These are phyloP conservation scores for Charina bottae DNA, from an alignment of 2,113 vertebrate species.

Conservation along the genomic window DNA sequence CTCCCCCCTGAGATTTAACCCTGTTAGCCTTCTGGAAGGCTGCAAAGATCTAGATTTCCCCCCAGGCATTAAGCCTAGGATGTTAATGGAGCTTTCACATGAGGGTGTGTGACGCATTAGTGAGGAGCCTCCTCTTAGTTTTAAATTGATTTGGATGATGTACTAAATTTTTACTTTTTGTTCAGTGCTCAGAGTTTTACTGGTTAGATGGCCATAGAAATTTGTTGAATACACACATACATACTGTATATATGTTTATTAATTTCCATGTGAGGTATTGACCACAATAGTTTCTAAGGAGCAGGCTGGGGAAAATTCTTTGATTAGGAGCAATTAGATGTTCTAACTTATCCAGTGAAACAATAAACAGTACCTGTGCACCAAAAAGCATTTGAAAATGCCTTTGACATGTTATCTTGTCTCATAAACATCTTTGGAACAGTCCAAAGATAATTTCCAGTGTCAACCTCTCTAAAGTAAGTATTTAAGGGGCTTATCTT, in stretches of 20 bases:
- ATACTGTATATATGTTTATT: background rate
- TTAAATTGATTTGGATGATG: background rate
- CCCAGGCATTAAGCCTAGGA: background rate
- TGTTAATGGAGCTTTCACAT: background rate
- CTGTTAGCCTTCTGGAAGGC: background rate
- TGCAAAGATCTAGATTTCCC: background rate
- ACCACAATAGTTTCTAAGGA: background rate
- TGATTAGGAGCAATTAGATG: background rate
- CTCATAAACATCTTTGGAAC: constrained; percentile 27
- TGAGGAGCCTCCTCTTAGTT: background rate
- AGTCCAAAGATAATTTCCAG: constrained; percentile 32
- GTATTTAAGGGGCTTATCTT: constrained; percentile 38
- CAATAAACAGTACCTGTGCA: background rate
- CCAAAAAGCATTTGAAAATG: background rate
- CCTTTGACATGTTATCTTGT: background rate
- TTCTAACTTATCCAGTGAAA: background rate
- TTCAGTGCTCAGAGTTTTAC: background rate
- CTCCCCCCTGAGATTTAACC: background rate
- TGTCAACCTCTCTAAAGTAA: background rate
- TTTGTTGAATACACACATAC: background rate
- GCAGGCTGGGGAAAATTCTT: background rate
- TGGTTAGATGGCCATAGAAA: background rate
- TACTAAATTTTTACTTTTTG: background rate
- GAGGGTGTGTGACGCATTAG: background rate
- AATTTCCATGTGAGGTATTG: constrained; percentile 11